Evolutionary conservation across 2,113 vertebrate genomes (phyloP).

Genomic region (Mustela nigripes): DNA sequence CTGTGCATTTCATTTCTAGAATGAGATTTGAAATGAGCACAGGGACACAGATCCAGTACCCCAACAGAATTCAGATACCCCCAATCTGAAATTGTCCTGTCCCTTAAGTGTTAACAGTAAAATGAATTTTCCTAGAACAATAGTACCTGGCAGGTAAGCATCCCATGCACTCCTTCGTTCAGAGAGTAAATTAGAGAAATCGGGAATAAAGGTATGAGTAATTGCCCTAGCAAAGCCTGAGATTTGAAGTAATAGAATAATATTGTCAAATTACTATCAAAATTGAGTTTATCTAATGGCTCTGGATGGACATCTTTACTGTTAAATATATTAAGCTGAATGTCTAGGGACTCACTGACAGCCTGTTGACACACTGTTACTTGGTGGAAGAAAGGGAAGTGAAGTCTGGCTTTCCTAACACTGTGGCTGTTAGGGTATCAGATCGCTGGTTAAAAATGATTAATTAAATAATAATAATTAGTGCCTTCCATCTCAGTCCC

Average conservation of each 20-base stretch:
- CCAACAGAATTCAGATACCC: neutral
- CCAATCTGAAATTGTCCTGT: neutral
- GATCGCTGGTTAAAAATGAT: neutral
- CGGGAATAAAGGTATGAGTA: neutral
- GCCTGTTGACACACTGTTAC: neutral
- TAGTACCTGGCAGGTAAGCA: neutral
- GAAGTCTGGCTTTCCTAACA: neutral
- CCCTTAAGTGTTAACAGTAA: neutral
- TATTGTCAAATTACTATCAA: slow-evolving; percentile 9
- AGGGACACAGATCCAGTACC: neutral
- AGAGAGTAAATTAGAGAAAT: neutral
- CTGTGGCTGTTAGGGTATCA: neutral
- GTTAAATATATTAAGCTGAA: neutral
- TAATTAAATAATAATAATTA: neutral
- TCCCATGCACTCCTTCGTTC: neutral
- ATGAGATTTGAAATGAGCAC: neutral
- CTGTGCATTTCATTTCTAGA: neutral
- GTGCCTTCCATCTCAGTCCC: neutral
- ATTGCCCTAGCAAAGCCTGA: neutral
- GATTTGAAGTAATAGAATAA: neutral
- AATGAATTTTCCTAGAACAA: neutral
- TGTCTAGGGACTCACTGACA: neutral
- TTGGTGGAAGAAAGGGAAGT: neutral
- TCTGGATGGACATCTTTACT: neutral
- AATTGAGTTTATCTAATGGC: neutral